Evolutionary conservation across 2,113 vertebrate species (phyloP), one percentile per base, ranked within the genome.

Genomic region (Glareola pratincola): DNA sequence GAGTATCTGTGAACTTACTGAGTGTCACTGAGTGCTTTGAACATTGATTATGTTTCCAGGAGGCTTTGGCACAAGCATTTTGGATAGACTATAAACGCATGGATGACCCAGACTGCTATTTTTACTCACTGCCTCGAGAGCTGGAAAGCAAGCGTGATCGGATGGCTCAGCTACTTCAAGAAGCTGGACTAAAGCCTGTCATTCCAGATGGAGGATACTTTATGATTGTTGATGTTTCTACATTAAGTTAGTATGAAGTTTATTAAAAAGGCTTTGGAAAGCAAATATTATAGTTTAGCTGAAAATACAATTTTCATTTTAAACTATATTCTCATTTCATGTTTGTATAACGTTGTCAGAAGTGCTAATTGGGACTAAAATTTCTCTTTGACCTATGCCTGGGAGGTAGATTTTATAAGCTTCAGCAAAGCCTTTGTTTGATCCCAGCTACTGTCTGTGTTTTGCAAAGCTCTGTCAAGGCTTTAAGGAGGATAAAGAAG

Each of bases 171-270:
- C 98, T 99, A 9, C 96, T 99, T 71, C 97, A 79, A 69, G 98
- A 97, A 45, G 98, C 96, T 15, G 99, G 99, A 41, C 98, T 99
- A 96, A 98, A 97, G 77, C 99, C 99, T 13, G 36, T 99, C 59
- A 34, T 99, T 85, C 99, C 99, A 30, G 99, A 99, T 57, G 99
- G 99, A 88, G 99, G 99, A 68, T 99, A 99, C 98, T 99, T 99
- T 87, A 99, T 99, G 97, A 97, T 99, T 6, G 99, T 98, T 37
- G 99, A 99, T 51, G 97, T 99, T 90, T 99, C 99, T 22, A 88
- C 93, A 9, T 97, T 99, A 94, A 98, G 99, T 99, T 93, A 96
- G 97, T 98, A 85, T 88, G 68, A 34, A 19, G 39, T 92, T 97
- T 85, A 91, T 88, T 90, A 24, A 90, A 81, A 45, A 69, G 45